Evolutionary conservation across 2,113 vertebrate species (phyloP).

Genomic region (Eonycteris spelaea): DNA sequence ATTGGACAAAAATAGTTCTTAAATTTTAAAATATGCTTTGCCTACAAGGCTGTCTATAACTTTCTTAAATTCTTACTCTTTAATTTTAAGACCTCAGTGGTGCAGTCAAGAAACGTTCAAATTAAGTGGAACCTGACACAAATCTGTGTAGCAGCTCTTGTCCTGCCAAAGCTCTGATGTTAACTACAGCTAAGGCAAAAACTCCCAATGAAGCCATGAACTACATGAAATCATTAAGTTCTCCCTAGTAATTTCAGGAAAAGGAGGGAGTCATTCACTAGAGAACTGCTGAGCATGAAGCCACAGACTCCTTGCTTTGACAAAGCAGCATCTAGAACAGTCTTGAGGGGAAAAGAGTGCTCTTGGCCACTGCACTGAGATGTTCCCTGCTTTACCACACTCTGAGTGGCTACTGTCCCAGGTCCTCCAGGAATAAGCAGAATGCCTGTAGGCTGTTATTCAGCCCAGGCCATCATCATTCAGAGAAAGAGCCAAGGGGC

Average conservation of each 20-base stretch:
- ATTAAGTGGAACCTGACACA: neutral
- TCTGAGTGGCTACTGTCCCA: neutral
- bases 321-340: neutral
- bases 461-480: neutral
- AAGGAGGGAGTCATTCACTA: conserved; percentile 60
- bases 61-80: neutral
- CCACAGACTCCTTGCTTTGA: neutral
- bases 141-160: neutral
- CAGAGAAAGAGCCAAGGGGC: neutral
- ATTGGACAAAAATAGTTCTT: neutral
- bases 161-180: neutral
- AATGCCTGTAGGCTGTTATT: neutral
- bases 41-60: neutral
- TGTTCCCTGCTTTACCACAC: neutral
- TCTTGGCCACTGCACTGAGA: neutral
- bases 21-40: conserved; percentile 7
- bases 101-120: neutral
- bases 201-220: neutral
- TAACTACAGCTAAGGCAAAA: neutral
- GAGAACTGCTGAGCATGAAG: conserved; percentile 71
- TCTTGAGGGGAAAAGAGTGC: neutral
- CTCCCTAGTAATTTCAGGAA: neutral
- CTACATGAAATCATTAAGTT: neutral
- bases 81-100: neutral
- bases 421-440: neutral